A percentile compares a stretch with the other conserved stretches of the same genome.
These are phyloP conservation scores for Mirza zaza DNA, from an alignment of 2,113 vertebrate genomes.

Conservation along the genomic window DNA sequence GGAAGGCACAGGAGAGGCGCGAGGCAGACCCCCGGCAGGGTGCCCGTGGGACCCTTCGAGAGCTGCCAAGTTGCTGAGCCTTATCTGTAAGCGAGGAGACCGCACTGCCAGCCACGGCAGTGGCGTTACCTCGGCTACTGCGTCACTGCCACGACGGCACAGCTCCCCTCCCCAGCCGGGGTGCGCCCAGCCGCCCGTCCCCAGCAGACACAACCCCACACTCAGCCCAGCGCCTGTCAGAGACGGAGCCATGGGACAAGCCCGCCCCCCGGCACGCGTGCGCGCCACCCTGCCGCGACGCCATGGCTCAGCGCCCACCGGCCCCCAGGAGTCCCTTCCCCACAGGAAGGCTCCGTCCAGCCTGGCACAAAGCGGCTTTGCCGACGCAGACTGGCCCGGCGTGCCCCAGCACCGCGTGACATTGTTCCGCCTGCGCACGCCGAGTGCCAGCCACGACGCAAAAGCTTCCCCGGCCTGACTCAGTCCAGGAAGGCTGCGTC, in stretches of 20 bases:
- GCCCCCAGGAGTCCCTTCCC: accelerated
- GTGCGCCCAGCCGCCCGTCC: accelerated
- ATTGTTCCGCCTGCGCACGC: accelerated
- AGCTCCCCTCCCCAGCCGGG: accelerated
- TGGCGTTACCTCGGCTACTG: too few species aligned
- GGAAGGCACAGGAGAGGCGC: background rate
- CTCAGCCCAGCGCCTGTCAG: accelerated
- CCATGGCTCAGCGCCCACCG: accelerated
- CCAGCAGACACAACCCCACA: background rate
- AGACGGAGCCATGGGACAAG: accelerated
- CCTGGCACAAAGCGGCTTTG: accelerated
- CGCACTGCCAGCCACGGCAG: background rate
- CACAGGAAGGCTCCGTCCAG: accelerated
- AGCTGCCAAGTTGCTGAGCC: background rate
- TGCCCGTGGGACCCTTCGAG: too few species aligned
- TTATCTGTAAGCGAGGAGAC: background rate
- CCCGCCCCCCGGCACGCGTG: accelerated
- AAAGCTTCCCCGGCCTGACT: background rate
- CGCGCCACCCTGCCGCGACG: accelerated
- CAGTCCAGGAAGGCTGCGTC: accelerated
- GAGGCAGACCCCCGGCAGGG: background rate
- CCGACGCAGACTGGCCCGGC: accelerated
- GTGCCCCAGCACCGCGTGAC: accelerated
- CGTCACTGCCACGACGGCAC: accelerated
- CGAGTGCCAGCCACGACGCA: too few species aligned